A percentile compares a stretch with the other conserved stretches of the same genome.
phyloP scores from a whole-genome alignment of 2,113 vertebrate species.

The Bufo gargarizans region DNA sequence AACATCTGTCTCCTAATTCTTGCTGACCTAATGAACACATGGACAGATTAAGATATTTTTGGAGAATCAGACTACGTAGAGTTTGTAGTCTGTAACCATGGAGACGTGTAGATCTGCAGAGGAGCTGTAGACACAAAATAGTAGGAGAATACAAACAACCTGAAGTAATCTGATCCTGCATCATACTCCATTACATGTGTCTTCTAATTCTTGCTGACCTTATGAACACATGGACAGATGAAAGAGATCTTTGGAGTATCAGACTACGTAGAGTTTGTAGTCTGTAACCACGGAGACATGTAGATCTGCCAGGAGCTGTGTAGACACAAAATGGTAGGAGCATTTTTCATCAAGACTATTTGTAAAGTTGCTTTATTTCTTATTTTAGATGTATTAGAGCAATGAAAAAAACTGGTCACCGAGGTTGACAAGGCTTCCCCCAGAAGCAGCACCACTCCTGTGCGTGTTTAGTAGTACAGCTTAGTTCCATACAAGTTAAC shows the following conservation, averaged over 20 bases:
- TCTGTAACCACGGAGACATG: neutral
- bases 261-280: neutral
- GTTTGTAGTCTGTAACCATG: neutral
- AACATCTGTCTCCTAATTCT: neutral
- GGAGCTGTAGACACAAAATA: neutral
- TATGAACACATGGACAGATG: neutral
- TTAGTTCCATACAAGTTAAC: neutral
- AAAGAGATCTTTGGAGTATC: neutral
- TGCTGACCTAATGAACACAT: neutral
- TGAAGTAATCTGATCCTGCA: too few relatives aligned
- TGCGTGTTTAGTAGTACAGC: neutral
- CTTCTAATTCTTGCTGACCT: neutral
- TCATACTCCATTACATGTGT: too few relatives aligned
- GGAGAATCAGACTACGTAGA: neutral
- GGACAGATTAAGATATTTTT: neutral
- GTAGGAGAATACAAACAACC: neutral
- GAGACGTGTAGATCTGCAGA: neutral
- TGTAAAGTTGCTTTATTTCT: neutral
- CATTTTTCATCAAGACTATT: neutral
- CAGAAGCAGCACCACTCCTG: neutral
- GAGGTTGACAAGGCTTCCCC: neutral
- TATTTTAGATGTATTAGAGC: neutral
- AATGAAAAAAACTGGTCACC: neutral
- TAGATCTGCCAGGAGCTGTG: neutral
- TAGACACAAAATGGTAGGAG: neutral